phyloP scores from a whole-genome alignment of 2,113 vertebrate species.

The Himantopus leucocephalus region DNA sequence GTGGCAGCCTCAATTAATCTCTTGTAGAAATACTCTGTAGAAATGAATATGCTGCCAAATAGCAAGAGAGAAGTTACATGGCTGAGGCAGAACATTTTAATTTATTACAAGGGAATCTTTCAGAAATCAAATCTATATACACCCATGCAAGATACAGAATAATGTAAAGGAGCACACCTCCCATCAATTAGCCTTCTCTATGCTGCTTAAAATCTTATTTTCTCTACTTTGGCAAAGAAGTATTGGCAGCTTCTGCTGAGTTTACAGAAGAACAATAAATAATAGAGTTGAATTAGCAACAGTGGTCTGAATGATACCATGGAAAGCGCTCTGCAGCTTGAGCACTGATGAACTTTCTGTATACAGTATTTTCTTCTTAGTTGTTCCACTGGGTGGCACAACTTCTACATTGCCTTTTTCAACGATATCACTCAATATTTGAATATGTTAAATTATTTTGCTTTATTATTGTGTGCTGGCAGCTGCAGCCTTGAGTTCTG shows the following conservation, averaged over 20 bases:
- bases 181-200: background rate
- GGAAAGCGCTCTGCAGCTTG: background rate
- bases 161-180: background rate
- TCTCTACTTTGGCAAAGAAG: background rate
- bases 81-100: background rate
- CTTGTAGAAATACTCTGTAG: background rate
- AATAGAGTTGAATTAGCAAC: background rate
- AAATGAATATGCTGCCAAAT: background rate
- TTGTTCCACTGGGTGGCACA: conserved; percentile 66
- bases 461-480: background rate
- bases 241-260: background rate
- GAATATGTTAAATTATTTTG: conserved; percentile 5
- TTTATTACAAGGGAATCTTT: background rate
- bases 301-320: background rate
- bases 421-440: conserved; percentile 14
- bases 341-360: background rate
- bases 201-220: background rate
- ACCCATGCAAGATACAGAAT: background rate
- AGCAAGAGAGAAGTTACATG: background rate
- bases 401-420: conserved; percentile 30
- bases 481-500: background rate
- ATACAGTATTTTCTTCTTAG: conserved; percentile 20
- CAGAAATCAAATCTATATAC: background rate
- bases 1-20: background rate
- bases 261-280: background rate